These are phyloP conservation scores for Drosophila mayaguana DNA, from an alignment of 2,888 invertebrate species.

Conservation along the genomic window DNA sequence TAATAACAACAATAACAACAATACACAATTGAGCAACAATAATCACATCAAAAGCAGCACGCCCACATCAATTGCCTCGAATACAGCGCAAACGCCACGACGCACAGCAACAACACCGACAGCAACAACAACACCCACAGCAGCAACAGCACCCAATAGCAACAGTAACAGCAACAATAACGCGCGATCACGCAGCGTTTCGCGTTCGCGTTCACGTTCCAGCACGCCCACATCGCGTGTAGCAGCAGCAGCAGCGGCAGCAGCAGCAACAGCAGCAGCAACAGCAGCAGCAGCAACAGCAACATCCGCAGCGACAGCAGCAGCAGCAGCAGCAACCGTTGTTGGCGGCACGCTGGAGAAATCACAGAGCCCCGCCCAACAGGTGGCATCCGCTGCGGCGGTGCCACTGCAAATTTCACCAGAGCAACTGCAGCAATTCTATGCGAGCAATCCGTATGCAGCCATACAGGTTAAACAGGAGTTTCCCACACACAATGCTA, in stretches of 20 bases:
- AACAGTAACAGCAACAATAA: slow-evolving; percentile 8
- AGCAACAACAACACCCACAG: slow-evolving; percentile 12
- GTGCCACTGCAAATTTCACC: slow-evolving; percentile 85
- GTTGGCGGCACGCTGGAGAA: slow-evolving; percentile 87
- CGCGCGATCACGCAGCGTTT: slow-evolving; percentile 49
- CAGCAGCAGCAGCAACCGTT: slow-evolving; percentile 20
- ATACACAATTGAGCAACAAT: slow-evolving; percentile 38
- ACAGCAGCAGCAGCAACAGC: slow-evolving; percentile 9
- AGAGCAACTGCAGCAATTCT: slow-evolving; percentile 87
- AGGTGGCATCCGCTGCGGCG: slow-evolving; percentile 82
- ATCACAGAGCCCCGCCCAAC: slow-evolving; percentile 86
- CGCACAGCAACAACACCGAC: slow-evolving; percentile 5
- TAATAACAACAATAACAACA: slow-evolving; percentile 12
- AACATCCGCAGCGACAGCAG: slow-evolving; percentile 11
- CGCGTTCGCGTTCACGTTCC: slow-evolving; percentile 52
- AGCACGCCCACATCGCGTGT: slow-evolving; percentile 58
- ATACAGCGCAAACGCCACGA: slow-evolving; percentile 25
- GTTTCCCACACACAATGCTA: slow-evolving; percentile 78
- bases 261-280: slow-evolving; percentile 12
- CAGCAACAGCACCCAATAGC: slow-evolving; percentile 13
- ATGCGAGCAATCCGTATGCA: slow-evolving; percentile 82
- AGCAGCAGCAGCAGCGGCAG: slow-evolving; percentile 12
- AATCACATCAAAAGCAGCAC: slow-evolving; percentile 27
- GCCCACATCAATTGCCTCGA: slow-evolving; percentile 28
- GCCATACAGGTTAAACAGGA: slow-evolving; percentile 85